Evolutionary conservation across 2,113 vertebrate species (phyloP).

Genomic region (Ochotona curzoniae): DNA sequence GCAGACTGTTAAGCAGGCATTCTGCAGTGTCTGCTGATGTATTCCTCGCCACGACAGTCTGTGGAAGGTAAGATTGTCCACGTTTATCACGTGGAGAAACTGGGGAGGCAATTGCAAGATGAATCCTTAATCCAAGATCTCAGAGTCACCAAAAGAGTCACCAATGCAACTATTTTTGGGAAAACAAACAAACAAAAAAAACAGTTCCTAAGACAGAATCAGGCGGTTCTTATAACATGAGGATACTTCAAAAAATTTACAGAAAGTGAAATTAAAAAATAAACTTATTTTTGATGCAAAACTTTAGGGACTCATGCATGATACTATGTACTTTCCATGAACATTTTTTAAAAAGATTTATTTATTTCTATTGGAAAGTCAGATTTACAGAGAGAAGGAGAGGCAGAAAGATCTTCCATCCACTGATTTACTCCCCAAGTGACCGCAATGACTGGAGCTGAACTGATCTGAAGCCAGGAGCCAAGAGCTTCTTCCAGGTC

Average conservation of each 20-base stretch:
- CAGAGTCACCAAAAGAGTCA: background rate
- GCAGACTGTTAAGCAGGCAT: background rate
- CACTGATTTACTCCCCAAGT: too few species aligned
- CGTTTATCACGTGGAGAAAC: background rate
- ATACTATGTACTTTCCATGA: too few species aligned
- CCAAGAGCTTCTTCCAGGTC: too few species aligned
- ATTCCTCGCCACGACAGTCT: background rate
- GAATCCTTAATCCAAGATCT: background rate
- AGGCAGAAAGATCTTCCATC: too few species aligned
- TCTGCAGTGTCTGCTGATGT: background rate
- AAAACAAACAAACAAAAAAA: too few species aligned
- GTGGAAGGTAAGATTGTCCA: background rate
- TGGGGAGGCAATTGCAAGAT: background rate
- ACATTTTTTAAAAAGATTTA: too few species aligned
- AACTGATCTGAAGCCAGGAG: too few species aligned
- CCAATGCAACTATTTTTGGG: background rate
- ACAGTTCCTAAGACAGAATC: fast-evolving
- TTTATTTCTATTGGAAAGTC: too few species aligned
- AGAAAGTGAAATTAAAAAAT: background rate
- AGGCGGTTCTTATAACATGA: background rate
- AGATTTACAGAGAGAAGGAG: too few species aligned
- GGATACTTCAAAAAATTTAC: background rate
- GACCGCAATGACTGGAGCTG: too few species aligned
- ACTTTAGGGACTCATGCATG: too few species aligned
- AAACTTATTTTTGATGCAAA: too few species aligned